Evolutionary conservation across 2,113 vertebrate species (phyloP).

Genomic region (Heliornis fulica): DNA sequence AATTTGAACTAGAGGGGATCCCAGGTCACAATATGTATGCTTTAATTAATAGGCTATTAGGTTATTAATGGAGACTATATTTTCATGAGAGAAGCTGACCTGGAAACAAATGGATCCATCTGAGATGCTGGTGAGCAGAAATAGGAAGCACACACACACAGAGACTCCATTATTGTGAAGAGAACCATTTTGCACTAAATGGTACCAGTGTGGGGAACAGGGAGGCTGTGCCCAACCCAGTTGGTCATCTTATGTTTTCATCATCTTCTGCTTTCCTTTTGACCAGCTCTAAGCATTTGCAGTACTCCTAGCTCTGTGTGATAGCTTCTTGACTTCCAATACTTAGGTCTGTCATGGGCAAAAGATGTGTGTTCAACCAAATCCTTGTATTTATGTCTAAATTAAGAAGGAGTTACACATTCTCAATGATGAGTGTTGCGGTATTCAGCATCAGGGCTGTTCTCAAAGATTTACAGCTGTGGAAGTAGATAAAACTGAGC

Average conservation of each 20-base stretch:
- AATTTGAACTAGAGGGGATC: not conserved
- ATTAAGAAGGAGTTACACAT: not conserved
- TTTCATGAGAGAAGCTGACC: not conserved
- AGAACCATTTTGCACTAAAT: not conserved
- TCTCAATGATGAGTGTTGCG: not conserved
- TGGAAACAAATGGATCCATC: not conserved
- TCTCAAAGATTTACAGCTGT: not conserved
- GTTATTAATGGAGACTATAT: not conserved
- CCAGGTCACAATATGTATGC: not conserved
- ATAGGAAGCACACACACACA: not conserved
- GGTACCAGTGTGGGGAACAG: not conserved
- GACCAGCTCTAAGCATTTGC: not conserved
- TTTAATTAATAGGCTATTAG: not conserved
- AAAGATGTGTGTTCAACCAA: not conserved
- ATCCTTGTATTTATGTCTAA: not conserved
- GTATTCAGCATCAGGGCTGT: not conserved
- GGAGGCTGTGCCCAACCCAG: not conserved
- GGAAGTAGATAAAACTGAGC: not conserved
- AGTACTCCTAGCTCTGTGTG: not conserved
- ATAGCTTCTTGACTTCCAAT: not conserved
- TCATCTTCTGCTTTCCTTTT: not conserved
- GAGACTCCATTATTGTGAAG: not conserved
- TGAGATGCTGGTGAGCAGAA: not conserved
- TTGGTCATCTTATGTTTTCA: too few relatives aligned
- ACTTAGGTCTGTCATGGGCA: not conserved